Percentiles rank a stretch among this genome's conserved stretches.
Evolutionary conservation across 1,140 invertebrate genomes (phyloP).

Genomic region (Euwallacea similis): DNA sequence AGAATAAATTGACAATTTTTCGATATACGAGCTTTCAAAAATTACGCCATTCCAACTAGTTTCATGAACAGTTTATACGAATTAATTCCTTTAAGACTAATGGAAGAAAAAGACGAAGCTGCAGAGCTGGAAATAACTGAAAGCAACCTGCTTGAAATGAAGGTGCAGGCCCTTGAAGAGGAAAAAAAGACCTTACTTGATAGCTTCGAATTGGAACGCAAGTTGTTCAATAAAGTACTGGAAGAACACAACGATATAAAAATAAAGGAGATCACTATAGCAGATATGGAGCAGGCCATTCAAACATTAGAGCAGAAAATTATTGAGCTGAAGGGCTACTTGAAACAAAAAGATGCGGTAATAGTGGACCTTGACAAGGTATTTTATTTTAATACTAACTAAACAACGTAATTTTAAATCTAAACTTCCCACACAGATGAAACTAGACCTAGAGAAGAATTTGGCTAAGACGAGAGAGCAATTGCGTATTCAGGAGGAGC

Average conservation of each 20-base stretch:
- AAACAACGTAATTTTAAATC: neutral
- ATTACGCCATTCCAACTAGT: no score
- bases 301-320: conserved; percentile 29
- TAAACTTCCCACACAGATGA: neutral
- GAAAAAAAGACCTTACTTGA: conserved; percentile 24
- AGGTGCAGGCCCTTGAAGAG: conserved; percentile 33
- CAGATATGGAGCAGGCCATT: conserved; percentile 31
- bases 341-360: conserved; percentile 33
- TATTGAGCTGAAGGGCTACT: conserved; percentile 15
- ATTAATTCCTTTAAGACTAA: neutral
- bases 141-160: conserved; percentile 32
- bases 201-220: conserved; percentile 35
- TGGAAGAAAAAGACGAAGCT: conserved; percentile 34
- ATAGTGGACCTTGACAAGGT: conserved; percentile 31
- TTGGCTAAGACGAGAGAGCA: conserved; percentile 29
- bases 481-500: conserved; percentile 37
- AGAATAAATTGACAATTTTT: neutral
- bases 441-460: conserved; percentile 38
- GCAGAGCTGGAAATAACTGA: conserved; percentile 31
- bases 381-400: neutral
- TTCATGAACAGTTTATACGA: neutral
- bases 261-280: conserved; percentile 38
- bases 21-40: neutral
- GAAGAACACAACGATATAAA: conserved; percentile 38
- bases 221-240: conserved; percentile 33